Evolutionary conservation across 2,888 invertebrate species (phyloP).

Genomic region (Aelia acuminata): DNA sequence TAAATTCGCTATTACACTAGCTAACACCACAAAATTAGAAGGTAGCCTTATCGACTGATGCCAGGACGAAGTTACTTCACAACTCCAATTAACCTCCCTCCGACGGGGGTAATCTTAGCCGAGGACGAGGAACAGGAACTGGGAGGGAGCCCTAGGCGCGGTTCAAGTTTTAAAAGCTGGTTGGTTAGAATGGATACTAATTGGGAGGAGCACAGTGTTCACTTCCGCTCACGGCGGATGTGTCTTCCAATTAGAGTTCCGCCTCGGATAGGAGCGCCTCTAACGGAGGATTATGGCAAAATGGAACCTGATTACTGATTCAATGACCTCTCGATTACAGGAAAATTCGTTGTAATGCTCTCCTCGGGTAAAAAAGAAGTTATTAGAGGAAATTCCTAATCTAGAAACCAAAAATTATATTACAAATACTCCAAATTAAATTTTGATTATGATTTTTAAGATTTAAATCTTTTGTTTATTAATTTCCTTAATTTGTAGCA

Average conservation of each 20-base stretch:
- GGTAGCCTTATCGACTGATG: conserved; percentile 9
- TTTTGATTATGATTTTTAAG: too few species aligned
- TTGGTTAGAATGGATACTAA: conserved; percentile 25
- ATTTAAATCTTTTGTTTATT: too few species aligned
- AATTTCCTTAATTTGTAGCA: too few species aligned
- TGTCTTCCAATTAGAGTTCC: neutral
- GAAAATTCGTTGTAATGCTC: too few species aligned
- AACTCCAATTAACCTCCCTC: conserved; percentile 1
- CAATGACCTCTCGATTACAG: neutral
- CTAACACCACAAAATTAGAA: neutral
- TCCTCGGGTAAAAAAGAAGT: too few species aligned
- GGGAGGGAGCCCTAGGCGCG: neutral
- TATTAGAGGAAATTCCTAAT: too few species aligned
- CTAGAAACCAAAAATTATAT: too few species aligned
- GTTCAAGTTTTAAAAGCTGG: conserved; percentile 30
- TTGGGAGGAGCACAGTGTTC: neutral
- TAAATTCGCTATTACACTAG: neutral
- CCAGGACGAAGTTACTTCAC: neutral
- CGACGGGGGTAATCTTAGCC: neutral
- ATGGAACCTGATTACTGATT: neutral
- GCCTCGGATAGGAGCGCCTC: neutral
- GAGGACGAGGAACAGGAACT: neutral
- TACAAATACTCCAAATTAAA: too few species aligned
- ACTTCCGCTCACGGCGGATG: neutral
- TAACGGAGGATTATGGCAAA: neutral